Base-by-base conservation (phyloP, 2,888 invertebrate genomes). In the Parnassius mnemosyne region DNA sequence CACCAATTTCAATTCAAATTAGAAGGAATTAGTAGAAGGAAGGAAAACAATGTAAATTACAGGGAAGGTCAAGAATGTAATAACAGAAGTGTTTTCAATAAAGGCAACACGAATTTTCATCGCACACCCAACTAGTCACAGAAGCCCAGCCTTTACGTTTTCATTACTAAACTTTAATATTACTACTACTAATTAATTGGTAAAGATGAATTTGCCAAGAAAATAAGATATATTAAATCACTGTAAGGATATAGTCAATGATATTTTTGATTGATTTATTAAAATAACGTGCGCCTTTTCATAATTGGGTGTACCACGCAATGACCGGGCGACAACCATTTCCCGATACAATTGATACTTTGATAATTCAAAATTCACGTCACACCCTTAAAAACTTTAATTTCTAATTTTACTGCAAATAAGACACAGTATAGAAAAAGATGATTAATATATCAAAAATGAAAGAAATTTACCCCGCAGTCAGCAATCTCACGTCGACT, bases 401-500 rank as follows among this genome's bases (percentile, higher is more conserved):
- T 42, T 60, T 63, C 53, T 54, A 59, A 62, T 62, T 57, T 62
- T 63, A 63, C 66, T 25, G 3, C 1, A 13, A 63, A 63, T 65
- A 46, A 53, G 60, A 58, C 61, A 41, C 59, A 49, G 58, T 59
- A n/a, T 63, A 68, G 67, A 56, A 65, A 71, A 77, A 77, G 68
- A 74, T 64, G 66, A 67, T 69, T 70, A 69, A 70, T 79, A 72
- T 71, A 77, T 70, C 69, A 67, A 76, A 75, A 79, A 80, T 77
- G 65, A 78, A 78, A 84, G 81, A 81, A 85, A 80, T 85, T 91
- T 89, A 92, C 92, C 92, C 90, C 84, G 84, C 89, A 84, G 87
- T 85, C 87, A 87, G 90, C 86, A 83, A 85, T 78, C 80, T 84
- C 81, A 81, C 82, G 84, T 84, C n/a, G 83, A 83, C 82, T 81